Evolutionary conservation across 2,113 vertebrate genomes (phyloP).

Genomic region (Petrocephalus microphthalmus): DNA sequence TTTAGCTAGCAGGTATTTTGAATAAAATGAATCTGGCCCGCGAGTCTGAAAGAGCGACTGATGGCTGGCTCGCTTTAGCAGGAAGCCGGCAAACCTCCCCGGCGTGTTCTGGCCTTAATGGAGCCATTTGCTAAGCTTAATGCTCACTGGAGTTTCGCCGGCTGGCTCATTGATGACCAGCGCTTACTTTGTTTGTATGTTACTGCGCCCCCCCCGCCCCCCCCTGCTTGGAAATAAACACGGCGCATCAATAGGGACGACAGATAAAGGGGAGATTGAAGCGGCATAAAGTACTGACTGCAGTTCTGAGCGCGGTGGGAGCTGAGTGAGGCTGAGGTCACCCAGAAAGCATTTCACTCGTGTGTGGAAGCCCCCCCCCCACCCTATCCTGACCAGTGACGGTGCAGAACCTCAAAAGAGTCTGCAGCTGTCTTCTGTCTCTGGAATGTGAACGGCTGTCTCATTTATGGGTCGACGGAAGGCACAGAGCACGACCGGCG

Average conservation of each 20-base stretch:
- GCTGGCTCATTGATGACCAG: background rate
- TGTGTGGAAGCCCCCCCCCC: background rate
- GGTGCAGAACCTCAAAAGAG: constrained; percentile 5
- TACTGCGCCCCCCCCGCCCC: background rate
- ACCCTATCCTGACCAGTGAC: constrained; percentile 1
- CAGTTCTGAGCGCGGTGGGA: background rate
- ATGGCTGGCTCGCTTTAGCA: background rate
- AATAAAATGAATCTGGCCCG: background rate
- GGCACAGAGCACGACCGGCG: constrained; percentile 19
- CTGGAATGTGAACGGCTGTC: constrained; percentile 16
- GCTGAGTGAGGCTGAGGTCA: constrained; percentile 20
- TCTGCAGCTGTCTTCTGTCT: constrained; percentile 26
- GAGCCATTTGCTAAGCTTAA: background rate
- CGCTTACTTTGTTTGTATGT: background rate
- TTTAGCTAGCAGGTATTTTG: background rate
- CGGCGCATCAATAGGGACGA: background rate
- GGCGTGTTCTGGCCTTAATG: background rate
- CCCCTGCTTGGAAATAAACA: background rate
- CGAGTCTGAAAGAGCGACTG: background rate
- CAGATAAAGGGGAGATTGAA: background rate
- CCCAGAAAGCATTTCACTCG: constrained; percentile 22
- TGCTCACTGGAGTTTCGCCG: background rate
- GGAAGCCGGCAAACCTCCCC: background rate
- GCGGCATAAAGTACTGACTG: background rate
- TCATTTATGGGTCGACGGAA: constrained; percentile 23